phyloP scores from a whole-genome alignment of 1,140 invertebrate genomes.

The Centruroides vittatus region DNA sequence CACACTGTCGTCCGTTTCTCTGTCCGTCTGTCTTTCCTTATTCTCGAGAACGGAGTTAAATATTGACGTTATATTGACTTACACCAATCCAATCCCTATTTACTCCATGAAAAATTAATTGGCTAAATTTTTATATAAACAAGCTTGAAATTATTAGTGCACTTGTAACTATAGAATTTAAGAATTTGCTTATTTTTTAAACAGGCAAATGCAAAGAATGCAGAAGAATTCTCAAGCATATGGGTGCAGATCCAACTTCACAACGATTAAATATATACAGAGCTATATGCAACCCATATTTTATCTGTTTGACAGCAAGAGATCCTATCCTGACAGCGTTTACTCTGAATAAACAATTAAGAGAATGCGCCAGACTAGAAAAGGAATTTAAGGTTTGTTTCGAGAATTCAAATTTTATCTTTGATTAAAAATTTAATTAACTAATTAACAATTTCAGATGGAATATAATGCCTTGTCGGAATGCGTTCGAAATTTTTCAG shows the following conservation, averaged over 20 bases:
- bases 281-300: constrained; percentile 46
- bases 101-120: too few species aligned
- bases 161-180: too few species aligned
- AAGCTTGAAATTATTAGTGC: too few species aligned
- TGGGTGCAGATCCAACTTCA: constrained; percentile 33
- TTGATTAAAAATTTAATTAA: background rate
- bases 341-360: constrained; percentile 39
- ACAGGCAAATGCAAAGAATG: constrained; percentile 17
- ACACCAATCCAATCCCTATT: too few species aligned
- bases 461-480: constrained; percentile 38
- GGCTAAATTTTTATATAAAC: too few species aligned
- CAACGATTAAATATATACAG: constrained; percentile 40
- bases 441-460: background rate
- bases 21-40: too few species aligned
- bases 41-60: too few species aligned
- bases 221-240: constrained; percentile 26
- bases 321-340: constrained; percentile 54
- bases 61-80: too few species aligned
- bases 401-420: background rate
- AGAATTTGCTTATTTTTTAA: constrained; percentile 4
- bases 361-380: constrained; percentile 31
- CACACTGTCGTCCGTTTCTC: too few species aligned
- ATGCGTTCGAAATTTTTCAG: constrained; percentile 43
- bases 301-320: constrained; percentile 44
- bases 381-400: constrained; percentile 38